These are phyloP conservation scores for Nemurella pictetii DNA, from an alignment of 2,888 invertebrate species.

Conservation along the genomic window DNA sequence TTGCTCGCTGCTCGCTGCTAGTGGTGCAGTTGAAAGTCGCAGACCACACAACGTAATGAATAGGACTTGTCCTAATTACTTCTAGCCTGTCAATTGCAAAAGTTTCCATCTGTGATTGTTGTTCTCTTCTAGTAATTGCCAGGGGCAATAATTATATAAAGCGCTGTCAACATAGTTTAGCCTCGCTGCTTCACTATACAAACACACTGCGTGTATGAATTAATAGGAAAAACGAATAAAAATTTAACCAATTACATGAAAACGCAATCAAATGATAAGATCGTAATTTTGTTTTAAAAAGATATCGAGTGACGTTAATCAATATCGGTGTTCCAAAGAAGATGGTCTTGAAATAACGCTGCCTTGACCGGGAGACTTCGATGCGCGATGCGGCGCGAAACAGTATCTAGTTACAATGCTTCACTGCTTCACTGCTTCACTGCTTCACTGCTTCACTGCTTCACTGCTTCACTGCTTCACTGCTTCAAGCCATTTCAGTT, in stretches of 20 bases:
- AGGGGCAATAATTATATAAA: slow-evolving; percentile 20
- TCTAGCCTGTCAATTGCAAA: slow-evolving; percentile 28
- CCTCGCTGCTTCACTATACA: neutral
- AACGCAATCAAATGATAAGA: slow-evolving; percentile 15
- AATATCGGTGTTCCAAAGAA: neutral
- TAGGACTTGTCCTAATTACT: slow-evolving; percentile 31
- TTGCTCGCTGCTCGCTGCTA: too few species aligned
- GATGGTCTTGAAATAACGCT: neutral
- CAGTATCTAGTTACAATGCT: too few species aligned
- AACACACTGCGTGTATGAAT: slow-evolving; percentile 8
- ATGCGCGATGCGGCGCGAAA: too few species aligned
- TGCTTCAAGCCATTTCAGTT: too few species aligned
- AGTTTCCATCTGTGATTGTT: slow-evolving; percentile 32
- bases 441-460: too few species aligned
- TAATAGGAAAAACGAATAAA: slow-evolving; percentile 12
- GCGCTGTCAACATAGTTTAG: slow-evolving; percentile 20
- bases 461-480: too few species aligned
- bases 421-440: too few species aligned
- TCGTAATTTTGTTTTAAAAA: slow-evolving; percentile 15
- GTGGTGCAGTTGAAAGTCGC: slow-evolving; percentile 4
- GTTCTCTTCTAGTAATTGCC: slow-evolving; percentile 14
- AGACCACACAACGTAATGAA: slow-evolving; percentile 27
- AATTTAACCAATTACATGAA: slow-evolving; percentile 5
- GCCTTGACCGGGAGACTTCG: neutral
- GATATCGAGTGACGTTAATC: neutral